Conservation (phyloP, 2,797 vertebrate species). For the Phataginus tricuspis region DNA sequence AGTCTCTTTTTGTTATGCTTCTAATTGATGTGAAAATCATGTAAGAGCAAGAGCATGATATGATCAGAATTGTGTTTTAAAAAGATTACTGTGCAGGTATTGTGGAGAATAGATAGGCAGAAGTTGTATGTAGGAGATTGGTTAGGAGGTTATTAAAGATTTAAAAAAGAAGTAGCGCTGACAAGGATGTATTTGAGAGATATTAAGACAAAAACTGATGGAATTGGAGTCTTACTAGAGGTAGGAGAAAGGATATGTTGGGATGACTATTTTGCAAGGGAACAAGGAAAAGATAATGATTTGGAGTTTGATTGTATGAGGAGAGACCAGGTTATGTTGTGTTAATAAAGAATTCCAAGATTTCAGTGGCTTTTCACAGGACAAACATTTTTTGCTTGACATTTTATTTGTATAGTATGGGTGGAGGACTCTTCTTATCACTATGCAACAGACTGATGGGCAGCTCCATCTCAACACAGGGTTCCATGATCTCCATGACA, state of each 20-base stretch:
- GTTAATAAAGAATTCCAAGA: neutral
- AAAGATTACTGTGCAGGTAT: neutral
- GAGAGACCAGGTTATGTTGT: neutral
- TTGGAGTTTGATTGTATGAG: neutral
- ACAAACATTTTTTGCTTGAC: neutral
- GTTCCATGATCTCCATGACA: neutral
- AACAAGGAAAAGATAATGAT: neutral
- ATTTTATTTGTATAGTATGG: neutral
- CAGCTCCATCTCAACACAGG: neutral
- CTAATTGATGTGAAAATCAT: neutral
- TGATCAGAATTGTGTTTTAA: neutral
- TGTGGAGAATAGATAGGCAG: neutral
- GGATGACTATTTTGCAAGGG: neutral
- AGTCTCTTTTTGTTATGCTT: neutral
- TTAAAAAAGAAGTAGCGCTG: neutral
- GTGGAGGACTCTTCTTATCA: neutral
- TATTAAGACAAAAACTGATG: slow-evolving; percentile 18
- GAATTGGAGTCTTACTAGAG: neutral
- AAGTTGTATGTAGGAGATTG: neutral
- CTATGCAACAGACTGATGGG: neutral
- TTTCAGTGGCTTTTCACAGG: slow-evolving; percentile 9
- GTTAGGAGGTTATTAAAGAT: neutral
- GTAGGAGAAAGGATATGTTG: neutral
- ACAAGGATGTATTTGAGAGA: neutral
- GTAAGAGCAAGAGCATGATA: neutral